phyloP scores from a whole-genome alignment of 2,888 invertebrate genomes.

The Cantharis flavilabris region DNA sequence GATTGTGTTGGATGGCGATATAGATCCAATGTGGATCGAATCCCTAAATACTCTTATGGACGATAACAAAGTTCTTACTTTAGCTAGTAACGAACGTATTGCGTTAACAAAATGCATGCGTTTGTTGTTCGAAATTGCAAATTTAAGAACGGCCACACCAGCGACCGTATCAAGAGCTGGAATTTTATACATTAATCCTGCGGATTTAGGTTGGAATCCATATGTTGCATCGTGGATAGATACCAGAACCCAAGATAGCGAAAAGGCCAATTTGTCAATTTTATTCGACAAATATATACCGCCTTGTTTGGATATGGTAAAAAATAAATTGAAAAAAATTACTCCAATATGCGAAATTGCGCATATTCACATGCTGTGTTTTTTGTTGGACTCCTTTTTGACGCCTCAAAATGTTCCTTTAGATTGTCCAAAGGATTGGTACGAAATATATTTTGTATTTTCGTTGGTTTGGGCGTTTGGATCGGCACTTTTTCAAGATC shows the following conservation, averaged over 20 bases:
- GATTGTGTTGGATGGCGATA: slow-evolving; percentile 95
- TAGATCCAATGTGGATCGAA: slow-evolving; percentile 99
- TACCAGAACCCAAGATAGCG: slow-evolving; percentile 70
- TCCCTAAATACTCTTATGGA: slow-evolving; percentile 96
- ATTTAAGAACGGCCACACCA: slow-evolving; percentile 88
- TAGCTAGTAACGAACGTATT: slow-evolving; percentile 94
- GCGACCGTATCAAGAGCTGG: slow-evolving; percentile 95
- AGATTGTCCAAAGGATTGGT: slow-evolving; percentile 93
- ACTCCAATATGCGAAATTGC: slow-evolving; percentile 90
- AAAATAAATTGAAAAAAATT: slow-evolving; percentile 81
- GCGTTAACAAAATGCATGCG: slow-evolving; percentile 88
- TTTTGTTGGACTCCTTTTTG: slow-evolving; percentile 82
- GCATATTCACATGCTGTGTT: slow-evolving; percentile 86
- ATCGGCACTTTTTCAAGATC: slow-evolving; percentile 88
- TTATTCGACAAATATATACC: slow-evolving; percentile 95
- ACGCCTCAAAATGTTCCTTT: slow-evolving; percentile 78
- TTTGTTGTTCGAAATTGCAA: slow-evolving; percentile 91
- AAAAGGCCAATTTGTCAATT: slow-evolving; percentile 80
- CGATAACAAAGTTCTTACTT: slow-evolving; percentile 91
- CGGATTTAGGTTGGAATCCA: slow-evolving; percentile 95
- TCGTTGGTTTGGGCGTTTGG: slow-evolving; percentile 93
- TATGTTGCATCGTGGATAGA: slow-evolving; percentile 90
- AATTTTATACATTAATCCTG: slow-evolving; percentile 91
- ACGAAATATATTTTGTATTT: slow-evolving; percentile 92
- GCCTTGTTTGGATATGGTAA: slow-evolving; percentile 73